Base-by-base conservation (phyloP, 1,140 invertebrate genomes). In the Drosophila simulans region DNA sequence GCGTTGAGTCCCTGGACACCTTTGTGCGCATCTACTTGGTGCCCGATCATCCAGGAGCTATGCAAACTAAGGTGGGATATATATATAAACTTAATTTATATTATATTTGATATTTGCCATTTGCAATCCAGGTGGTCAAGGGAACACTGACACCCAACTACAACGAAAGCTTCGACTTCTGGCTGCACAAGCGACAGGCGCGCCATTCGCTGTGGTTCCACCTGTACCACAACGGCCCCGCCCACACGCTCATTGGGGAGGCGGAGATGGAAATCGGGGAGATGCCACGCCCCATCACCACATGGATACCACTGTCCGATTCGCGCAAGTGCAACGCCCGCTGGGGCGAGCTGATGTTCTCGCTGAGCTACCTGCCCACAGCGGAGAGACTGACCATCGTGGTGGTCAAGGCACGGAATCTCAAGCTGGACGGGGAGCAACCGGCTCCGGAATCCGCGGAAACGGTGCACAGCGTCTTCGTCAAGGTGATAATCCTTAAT, bases 351-450 rank as follows among this genome's bases (percentile, higher is more conserved):
- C 88, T 97, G 42, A 96, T 97, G 95, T 95, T 97, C 78, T 97
- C 97, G 0, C 92, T 97, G 1, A 96, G 95, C 70, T 97, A 97
- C 88, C 93, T 97, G 66, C 95, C 96, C 5, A 96, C 95, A 43
- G 96, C 96, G 31, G 96, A 97, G 79, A 94, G 96, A 46, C 93
- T 97, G 2, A 97, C 96, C 0, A 95, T 97, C 4, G 96, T 97
- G 13, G 94, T 97, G 10, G 95, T 97, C 22, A 96, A 97, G 86
- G 96, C 96, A 1, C 94, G 96, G 48, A 97, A 97, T 92, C 92
- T 97, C 3, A 94, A 95, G 35, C 83, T 93, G 51, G 86, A 93
- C 13, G 86, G 93, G 27, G 90, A 90, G 8, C 65, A 82, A 17
- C 56, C 92, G 4, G 95, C 60, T 96, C 95, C 91, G 95, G 96